phyloP scores from a whole-genome alignment of 2,888 invertebrate species.

The Metallyticus violacea region DNA sequence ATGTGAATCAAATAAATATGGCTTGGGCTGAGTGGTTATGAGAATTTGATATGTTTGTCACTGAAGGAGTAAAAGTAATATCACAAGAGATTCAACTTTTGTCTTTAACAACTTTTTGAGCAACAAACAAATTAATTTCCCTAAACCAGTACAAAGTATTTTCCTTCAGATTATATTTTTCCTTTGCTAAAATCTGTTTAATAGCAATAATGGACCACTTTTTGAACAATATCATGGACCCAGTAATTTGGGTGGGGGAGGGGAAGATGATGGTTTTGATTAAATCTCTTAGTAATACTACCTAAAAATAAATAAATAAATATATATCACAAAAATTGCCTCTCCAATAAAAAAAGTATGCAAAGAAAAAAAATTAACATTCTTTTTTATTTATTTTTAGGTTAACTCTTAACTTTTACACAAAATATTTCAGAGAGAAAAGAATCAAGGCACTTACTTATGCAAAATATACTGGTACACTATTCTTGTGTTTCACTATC shows the following conservation, averaged over 20 bases:
- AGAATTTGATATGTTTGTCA: not conserved
- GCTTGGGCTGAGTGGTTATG: not conserved
- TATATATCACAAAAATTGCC: not conserved
- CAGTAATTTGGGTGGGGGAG: not conserved
- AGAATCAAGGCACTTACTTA: conserved; percentile 7
- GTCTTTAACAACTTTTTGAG: not conserved
- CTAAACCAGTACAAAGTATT: not conserved
- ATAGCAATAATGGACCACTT: not conserved
- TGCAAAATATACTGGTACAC: not conserved
- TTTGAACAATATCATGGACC: not conserved
- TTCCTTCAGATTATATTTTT: not conserved
- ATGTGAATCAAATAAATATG: too few relatives aligned
- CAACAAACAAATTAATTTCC: not conserved
- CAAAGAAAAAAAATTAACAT: too few relatives aligned
- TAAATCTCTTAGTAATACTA: not conserved
- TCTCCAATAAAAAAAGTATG: not conserved
- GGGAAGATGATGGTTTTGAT: not conserved
- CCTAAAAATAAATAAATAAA: not conserved
- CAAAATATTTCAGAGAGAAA: not conserved
- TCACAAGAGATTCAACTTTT: not conserved
- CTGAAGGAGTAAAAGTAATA: not conserved
- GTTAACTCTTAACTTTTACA: not conserved
- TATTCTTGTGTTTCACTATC: not conserved
- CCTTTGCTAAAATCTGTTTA: not conserved
- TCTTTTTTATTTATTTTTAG: not conserved